phyloP scores from a whole-genome alignment of 2,113 vertebrate genomes.

The Ifrita kowaldi region DNA sequence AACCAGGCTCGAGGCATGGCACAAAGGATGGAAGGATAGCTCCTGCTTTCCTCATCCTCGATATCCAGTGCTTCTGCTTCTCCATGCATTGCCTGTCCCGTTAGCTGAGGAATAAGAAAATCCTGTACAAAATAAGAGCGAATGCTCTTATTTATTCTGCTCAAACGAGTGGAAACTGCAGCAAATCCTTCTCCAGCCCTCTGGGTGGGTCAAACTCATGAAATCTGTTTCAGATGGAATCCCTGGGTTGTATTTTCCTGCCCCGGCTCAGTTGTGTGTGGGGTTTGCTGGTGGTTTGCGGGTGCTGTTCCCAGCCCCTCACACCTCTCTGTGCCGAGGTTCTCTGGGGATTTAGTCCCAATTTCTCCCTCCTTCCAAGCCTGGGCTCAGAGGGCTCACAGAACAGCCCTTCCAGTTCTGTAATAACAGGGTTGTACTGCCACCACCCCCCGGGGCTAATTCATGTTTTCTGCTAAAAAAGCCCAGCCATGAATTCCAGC shows the following conservation, averaged over 20 bases:
- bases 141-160: neutral
- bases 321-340: accelerated
- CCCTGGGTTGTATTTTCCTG: neutral
- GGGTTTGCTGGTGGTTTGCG: neutral
- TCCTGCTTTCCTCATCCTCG: neutral
- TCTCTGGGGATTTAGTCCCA: neutral
- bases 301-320: neutral
- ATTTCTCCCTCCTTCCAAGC: neutral
- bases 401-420: neutral
- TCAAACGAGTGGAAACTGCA: neutral
- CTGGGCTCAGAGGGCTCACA: accelerated
- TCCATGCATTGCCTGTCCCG: accelerated
- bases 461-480: neutral
- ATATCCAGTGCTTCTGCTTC: neutral
- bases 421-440: neutral
- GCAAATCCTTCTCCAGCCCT: neutral
- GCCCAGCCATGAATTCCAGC: neutral
- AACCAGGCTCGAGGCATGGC: accelerated
- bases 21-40: neutral
- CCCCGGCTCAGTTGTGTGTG: neutral
- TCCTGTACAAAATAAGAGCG: neutral
- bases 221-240: neutral
- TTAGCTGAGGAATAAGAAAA: neutral
- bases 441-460: neutral
- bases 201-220: neutral